These are phyloP conservation scores for Scomber japonicus DNA, from an alignment of 2,113 vertebrate genomes.

Conservation along the genomic window DNA sequence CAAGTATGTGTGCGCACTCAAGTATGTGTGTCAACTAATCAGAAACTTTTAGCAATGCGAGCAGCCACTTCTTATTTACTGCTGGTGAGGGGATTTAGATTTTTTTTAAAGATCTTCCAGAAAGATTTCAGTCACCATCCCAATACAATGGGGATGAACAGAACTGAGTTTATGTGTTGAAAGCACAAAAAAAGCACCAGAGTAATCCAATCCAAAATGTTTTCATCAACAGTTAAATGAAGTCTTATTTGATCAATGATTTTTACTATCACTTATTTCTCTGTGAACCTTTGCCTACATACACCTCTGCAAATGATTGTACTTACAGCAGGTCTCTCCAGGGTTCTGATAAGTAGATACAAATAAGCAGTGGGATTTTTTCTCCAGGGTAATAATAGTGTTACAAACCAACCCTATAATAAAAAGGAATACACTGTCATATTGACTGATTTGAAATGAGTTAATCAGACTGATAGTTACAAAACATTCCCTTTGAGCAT, in stretches of 20 bases:
- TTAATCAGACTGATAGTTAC: neutral
- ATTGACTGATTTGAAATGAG: neutral
- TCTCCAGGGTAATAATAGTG: neutral
- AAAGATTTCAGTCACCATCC: too few species aligned
- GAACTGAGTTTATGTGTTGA: too few species aligned
- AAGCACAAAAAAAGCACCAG: too few species aligned
- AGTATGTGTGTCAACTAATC: neutral
- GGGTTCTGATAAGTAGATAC: too few species aligned
- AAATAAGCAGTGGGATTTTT: neutral
- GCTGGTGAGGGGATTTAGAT: too few species aligned
- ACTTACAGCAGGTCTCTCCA: neutral
- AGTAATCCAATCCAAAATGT: neutral
- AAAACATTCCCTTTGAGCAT: neutral
- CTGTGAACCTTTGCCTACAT: neutral
- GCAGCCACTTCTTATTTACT: too few species aligned
- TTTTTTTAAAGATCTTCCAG: neutral
- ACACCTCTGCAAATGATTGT: neutral
- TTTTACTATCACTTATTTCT: neutral
- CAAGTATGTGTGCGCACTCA: neutral
- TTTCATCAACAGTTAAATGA: too few species aligned
- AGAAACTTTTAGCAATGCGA: neutral
- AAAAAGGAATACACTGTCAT: neutral
- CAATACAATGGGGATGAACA: too few species aligned
- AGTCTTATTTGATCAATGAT: too few species aligned
- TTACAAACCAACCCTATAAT: constrained; percentile 4